Conservation (phyloP, 2,888 invertebrate species). For the Isoperla grammatica region DNA sequence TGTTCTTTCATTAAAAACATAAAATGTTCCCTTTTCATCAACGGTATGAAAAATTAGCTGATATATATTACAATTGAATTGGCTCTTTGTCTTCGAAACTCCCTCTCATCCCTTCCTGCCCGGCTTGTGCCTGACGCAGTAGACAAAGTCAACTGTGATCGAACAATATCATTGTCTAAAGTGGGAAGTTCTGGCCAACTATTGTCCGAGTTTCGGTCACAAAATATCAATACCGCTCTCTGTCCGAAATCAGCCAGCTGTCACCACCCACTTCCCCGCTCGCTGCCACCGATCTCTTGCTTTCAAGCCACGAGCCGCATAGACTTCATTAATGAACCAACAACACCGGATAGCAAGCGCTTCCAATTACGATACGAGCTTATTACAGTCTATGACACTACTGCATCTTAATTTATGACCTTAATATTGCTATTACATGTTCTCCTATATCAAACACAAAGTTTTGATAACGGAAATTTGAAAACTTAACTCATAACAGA, state of each 20-base stretch:
- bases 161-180: conserved; percentile 2
- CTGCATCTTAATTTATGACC: conserved; percentile 12
- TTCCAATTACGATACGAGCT: conserved; percentile 9
- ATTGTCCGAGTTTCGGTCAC: conserved; percentile 13
- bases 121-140: too few species aligned
- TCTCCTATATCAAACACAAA: too few species aligned
- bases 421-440: conserved; percentile 2
- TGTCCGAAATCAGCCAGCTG: not conserved
- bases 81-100: too few species aligned
- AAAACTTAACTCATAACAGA: too few species aligned
- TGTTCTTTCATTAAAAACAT: too few species aligned
- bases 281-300: not conserved
- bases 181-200: conserved; percentile 9
- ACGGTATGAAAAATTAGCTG: too few species aligned
- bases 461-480: too few species aligned
- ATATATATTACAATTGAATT: too few species aligned
- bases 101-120: too few species aligned
- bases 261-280: not conserved
- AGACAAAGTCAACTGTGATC: too few species aligned
- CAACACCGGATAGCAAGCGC: conserved; percentile 10
- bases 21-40: too few species aligned
- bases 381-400: conserved; percentile 15
- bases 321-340: conserved; percentile 18
- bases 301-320: conserved; percentile 8
- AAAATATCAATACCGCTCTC: conserved; percentile 14